Conservation (phyloP, 1,140 invertebrate genomes). For the Zaprionus inermis region DNA sequence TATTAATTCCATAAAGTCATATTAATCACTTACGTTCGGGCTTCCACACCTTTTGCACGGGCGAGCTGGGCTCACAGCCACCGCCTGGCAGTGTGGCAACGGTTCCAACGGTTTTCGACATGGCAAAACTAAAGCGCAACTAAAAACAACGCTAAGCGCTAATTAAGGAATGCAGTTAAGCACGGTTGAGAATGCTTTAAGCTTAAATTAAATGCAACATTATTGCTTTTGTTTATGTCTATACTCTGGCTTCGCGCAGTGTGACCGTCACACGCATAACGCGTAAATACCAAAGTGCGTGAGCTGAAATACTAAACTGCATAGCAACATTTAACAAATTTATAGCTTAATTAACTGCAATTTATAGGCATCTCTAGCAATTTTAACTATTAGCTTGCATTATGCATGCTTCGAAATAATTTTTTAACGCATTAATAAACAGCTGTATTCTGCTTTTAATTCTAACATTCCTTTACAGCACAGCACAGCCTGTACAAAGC, state of each 20-base stretch:
- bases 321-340: no score
- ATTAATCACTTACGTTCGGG: slow-evolving; percentile 85
- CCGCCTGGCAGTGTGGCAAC: slow-evolving; percentile 39
- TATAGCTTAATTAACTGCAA: no score
- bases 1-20: not conserved
- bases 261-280: not conserved
- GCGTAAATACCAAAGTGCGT: slow-evolving; percentile 19
- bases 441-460: no score
- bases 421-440: no score
- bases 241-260: slow-evolving; percentile 16
- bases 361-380: no score
- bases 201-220: slow-evolving; percentile 40
- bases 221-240: slow-evolving; percentile 50
- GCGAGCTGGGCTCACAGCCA: slow-evolving; percentile 69
- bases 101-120: slow-evolving; percentile 45
- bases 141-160: slow-evolving; percentile 35
- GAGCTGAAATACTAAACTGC: no score
- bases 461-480: not conserved
- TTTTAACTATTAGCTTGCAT: no score
- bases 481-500: not conserved
- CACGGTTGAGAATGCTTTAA: slow-evolving; percentile 36
- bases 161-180: slow-evolving; percentile 56
- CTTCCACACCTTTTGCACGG: slow-evolving; percentile 85
- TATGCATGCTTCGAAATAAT: no score
- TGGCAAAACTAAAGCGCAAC: slow-evolving; percentile 38